These are phyloP conservation scores for Dorcus hopei DNA, from an alignment of 2,888 invertebrate species.

Conservation along the genomic window DNA sequence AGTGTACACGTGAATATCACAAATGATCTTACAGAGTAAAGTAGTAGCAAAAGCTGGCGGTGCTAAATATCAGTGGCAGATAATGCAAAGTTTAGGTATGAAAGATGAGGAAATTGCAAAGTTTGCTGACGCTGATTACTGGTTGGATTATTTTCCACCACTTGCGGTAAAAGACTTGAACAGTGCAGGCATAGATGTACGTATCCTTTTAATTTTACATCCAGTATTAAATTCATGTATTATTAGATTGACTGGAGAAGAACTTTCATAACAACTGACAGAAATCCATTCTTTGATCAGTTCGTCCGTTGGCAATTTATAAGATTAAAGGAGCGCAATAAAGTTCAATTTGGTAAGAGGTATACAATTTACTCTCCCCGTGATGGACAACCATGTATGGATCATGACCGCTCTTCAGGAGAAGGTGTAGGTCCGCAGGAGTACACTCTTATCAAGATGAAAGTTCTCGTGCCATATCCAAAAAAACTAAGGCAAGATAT, in stretches of 20 bases:
- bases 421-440: constrained; percentile 99
- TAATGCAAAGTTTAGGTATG: constrained; percentile 92
- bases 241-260: constrained; percentile 93
- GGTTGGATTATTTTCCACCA: constrained; percentile 98
- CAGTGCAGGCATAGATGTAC: constrained; percentile 86
- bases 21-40: constrained; percentile 69
- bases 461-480: constrained; percentile 72
- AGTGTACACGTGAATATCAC: not conserved
- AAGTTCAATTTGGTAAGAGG: constrained; percentile 94
- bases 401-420: constrained; percentile 93
- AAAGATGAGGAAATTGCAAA: constrained; percentile 86
- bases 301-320: constrained; percentile 97
- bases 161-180: constrained; percentile 81
- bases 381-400: constrained; percentile 99
- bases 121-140: constrained; percentile 87
- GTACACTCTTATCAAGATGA: constrained; percentile 95
- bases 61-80: constrained; percentile 97
- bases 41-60: constrained; percentile 85
- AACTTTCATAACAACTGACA: constrained; percentile 97
- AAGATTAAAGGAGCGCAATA: constrained; percentile 78
- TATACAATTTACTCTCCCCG: constrained; percentile 94
- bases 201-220: constrained; percentile 31
- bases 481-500: constrained; percentile 61
- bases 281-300: constrained; percentile 95
- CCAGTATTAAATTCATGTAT: not conserved